Base-by-base conservation (phyloP, 1,140 invertebrate species). In the Maconellicoccus hirsutus region DNA sequence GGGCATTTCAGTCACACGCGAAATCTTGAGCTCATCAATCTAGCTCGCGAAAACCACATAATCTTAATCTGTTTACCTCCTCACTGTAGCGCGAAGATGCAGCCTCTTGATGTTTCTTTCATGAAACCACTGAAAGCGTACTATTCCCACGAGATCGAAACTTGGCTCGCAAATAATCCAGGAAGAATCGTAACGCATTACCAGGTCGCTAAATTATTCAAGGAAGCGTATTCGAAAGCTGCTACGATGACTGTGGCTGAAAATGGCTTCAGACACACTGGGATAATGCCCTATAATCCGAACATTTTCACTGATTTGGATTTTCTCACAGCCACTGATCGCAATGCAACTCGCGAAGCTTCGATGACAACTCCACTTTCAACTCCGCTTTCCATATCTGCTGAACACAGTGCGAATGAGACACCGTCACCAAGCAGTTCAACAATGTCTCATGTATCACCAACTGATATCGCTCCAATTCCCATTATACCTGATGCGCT, bases 1-100 rank as follows among this genome's bases (percentile, higher is more conserved):
- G 76, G 76, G 1, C 75, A 77, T 70, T 63, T 74, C 71, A 73
- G 70, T 26, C 63, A 78, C n/a, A 73, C 74, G 63, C 75, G 76
- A 72, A 81, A 78, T 74, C 70, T 81, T 21, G 77, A 79, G 7
- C 71, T 75, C 3, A 73, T 78, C 66, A 70, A 75, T 72, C 73
- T 71, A 39, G 75, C 72, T 70, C 72, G 42, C 52, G 69, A 75
- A 70, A 73, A 76, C 72, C 61, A 75, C 59, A 74, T 79, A 39
- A 72, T 72, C 2, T 73, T 78, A 69, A 21, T 80, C 4, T 73
- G 71, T 23, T 74, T 78, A 25, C 77, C 78, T 22, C 77, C 78
- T 61, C 77, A 80, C 52, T 74, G 74, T 23, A 74, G 74, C 0
- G 75, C 78, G 23, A 71, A 74, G 26, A 22, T 78, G 0, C 77